These are phyloP conservation scores for Epinephelus awoara DNA, from an alignment of 2,797 vertebrate species.

Conservation along the genomic window DNA sequence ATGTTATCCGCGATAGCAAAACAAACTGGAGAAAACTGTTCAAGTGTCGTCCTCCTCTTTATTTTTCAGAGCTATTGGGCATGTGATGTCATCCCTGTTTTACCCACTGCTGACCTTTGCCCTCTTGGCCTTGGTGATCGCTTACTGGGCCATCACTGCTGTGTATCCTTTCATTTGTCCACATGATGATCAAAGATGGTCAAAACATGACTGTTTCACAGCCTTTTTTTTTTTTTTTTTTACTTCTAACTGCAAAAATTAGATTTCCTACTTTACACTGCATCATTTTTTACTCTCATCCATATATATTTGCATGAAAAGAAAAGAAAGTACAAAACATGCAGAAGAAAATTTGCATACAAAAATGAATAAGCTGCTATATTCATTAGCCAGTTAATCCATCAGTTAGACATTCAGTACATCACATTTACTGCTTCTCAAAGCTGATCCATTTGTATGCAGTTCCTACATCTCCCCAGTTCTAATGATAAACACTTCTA, in stretches of 20 bases:
- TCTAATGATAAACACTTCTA: background rate
- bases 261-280: background rate
- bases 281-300: background rate
- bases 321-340: background rate
- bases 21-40: too few species aligned
- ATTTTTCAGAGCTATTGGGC: conserved; percentile 89
- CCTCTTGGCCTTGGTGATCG: conserved; percentile 92
- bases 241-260: background rate
- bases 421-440: background rate
- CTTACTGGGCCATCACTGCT: conserved; percentile 95
- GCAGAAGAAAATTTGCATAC: too few species aligned
- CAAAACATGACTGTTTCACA: background rate
- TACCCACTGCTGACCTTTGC: conserved; percentile 94
- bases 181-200: background rate
- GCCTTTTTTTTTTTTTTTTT: background rate
- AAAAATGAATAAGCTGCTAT: background rate
- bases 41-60: background rate
- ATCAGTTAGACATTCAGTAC: background rate
- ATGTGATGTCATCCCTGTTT: conserved; percentile 93
- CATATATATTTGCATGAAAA: background rate
- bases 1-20: too few species aligned
- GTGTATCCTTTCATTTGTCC: conserved; percentile 90
- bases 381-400: background rate
- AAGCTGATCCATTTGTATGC: background rate
- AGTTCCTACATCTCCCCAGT: background rate